phyloP scores from a whole-genome alignment of 2,888 invertebrate species.

The Ganaspis brasiliensis region DNA sequence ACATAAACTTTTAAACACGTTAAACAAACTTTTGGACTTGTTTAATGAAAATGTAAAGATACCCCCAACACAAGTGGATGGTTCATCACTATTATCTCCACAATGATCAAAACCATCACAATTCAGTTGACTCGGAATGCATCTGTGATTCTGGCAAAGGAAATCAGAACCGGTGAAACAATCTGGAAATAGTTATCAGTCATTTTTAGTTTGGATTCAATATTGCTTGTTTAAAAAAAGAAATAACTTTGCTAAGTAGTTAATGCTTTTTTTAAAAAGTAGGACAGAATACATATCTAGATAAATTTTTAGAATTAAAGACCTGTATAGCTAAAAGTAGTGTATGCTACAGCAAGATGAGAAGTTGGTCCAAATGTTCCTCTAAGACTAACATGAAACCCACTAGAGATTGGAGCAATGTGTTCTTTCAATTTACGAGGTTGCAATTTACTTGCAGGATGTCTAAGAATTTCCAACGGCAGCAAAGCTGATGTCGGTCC shows the following conservation, averaged over 20 bases:
- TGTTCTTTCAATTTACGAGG: slow-evolving; percentile 82
- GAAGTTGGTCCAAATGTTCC: slow-evolving; percentile 85
- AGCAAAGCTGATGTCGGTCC: slow-evolving; percentile 86
- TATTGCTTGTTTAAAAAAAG: no score
- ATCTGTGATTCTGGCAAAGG: slow-evolving; percentile 87
- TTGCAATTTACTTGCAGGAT: slow-evolving; percentile 80
- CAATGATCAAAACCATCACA: slow-evolving; percentile 91
- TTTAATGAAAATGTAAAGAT: slow-evolving; percentile 44
- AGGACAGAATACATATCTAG: no score
- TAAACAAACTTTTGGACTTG: not conserved
- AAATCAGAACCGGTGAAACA: slow-evolving; percentile 87
- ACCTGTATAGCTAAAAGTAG: slow-evolving; percentile 88
- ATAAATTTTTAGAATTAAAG: not conserved
- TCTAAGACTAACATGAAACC: slow-evolving; percentile 86
- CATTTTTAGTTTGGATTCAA: no score
- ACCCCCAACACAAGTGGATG: slow-evolving; percentile 83
- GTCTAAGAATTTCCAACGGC: slow-evolving; percentile 83
- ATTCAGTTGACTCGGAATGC: slow-evolving; percentile 85
- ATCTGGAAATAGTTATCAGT: slow-evolving; percentile 81
- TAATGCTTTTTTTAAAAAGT: no score
- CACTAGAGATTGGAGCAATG: slow-evolving; percentile 84
- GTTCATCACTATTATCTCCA: slow-evolving; percentile 88
- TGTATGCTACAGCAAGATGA: slow-evolving; percentile 86
- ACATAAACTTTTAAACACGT: slow-evolving; percentile 6
- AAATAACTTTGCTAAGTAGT: no score